Conservation (phyloP, 2,797 vertebrate species). For the Thalassophryne amazonica region DNA sequence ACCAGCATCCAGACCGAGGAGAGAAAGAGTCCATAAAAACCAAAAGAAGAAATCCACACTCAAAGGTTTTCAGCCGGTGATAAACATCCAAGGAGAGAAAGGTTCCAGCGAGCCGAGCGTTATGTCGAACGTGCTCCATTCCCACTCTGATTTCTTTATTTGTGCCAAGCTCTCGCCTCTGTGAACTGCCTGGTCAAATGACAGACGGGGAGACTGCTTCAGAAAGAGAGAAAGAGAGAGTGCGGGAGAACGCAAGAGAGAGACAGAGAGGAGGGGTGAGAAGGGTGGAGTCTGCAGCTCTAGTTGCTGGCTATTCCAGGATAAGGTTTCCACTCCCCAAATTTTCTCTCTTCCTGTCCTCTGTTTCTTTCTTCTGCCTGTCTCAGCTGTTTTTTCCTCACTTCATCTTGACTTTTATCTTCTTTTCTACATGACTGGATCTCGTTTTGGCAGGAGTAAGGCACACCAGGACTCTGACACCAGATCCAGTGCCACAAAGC, state of each 20-base stretch:
- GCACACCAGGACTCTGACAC: constrained; percentile 9
- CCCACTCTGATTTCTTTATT: constrained; percentile 53
- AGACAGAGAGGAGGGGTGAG: constrained; percentile 56
- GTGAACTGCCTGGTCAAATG: constrained; percentile 81
- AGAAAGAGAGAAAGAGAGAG: constrained; percentile 42
- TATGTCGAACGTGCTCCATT: constrained; percentile 37
- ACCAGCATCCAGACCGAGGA: constrained; percentile 45
- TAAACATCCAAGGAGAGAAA: constrained; percentile 25
- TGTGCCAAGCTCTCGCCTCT: constrained; percentile 70
- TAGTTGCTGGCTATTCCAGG: constrained; percentile 78
- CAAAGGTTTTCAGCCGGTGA: constrained; percentile 26
- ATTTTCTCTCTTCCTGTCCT: constrained; percentile 58
- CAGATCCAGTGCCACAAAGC: constrained; percentile 32
- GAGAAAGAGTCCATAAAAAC: constrained; percentile 41
- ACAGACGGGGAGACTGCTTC: constrained; percentile 72
- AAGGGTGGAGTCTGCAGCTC: constrained; percentile 77
- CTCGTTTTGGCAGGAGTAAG: constrained; percentile 33
- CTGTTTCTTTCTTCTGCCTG: constrained; percentile 9
- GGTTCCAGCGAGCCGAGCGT: constrained; percentile 53
- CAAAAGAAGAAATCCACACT: constrained; percentile 52
- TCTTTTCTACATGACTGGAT: constrained; percentile 32
- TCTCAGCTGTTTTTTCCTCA: constrained; percentile 49
- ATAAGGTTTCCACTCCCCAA: constrained; percentile 75
- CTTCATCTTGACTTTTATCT: constrained; percentile 29
- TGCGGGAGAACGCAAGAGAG: constrained; percentile 29